Conservation (phyloP, 2,888 invertebrate species). For the Coelopa pilipes region DNA sequence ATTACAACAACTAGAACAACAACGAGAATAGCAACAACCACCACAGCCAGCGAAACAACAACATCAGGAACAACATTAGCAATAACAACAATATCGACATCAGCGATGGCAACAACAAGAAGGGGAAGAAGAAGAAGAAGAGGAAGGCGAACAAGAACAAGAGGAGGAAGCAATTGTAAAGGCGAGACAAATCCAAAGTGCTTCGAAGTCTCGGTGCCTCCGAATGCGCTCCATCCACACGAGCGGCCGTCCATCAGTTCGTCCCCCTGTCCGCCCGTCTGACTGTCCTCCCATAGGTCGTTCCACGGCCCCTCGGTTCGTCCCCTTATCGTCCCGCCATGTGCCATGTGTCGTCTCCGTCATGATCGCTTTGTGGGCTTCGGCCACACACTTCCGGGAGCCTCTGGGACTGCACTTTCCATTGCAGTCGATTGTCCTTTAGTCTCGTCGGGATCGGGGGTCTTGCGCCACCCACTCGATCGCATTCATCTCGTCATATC, state of each 20-base stretch:
- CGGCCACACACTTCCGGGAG: conserved; percentile 40
- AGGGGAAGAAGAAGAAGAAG: not conserved
- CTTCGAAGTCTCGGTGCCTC: conserved; percentile 23
- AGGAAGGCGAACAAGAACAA: not conserved
- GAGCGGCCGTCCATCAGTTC: not conserved
- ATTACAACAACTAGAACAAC: no score
- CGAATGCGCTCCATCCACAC: conserved; percentile 1
- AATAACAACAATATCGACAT: not conserved
- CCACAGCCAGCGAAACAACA: no score
- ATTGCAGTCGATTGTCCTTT: not conserved
- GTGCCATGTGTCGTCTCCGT: no score
- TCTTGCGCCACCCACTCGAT: no score
- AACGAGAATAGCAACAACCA: not conserved
- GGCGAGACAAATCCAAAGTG: conserved; percentile 39
- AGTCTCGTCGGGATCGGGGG: no score
- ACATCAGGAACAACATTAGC: not conserved
- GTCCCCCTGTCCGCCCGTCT: not conserved
- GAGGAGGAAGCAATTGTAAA: conserved; percentile 36
- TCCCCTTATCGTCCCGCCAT: no score
- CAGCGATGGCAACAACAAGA: conserved; percentile 14
- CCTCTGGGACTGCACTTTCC: not conserved
- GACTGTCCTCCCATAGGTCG: not conserved
- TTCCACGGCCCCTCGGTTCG: not conserved
- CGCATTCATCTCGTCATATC: no score
- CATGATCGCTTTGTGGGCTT: conserved; percentile 6